Percentiles rank a stretch among this genome's conserved stretches.
Conservation (phyloP, 2,888 invertebrate genomes). For the Sturmia bella region DNA sequence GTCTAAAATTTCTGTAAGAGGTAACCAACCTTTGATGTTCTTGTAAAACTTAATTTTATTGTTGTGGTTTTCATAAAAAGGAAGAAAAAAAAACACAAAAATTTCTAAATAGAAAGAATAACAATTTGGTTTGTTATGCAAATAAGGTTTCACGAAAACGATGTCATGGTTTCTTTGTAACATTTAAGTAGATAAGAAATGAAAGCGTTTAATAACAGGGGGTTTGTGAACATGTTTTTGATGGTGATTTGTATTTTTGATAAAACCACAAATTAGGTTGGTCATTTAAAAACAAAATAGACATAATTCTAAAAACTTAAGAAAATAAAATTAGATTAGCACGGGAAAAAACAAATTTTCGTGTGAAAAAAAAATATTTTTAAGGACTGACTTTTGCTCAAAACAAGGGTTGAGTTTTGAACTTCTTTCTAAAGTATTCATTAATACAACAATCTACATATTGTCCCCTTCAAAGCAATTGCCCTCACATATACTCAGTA, state of each 20-base stretch:
- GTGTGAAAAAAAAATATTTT: too few species aligned
- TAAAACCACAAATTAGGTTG: slow-evolving; percentile 43
- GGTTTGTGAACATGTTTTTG: slow-evolving; percentile 9
- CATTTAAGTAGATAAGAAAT: slow-evolving; percentile 50
- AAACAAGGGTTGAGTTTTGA: too few species aligned
- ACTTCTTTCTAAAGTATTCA: too few species aligned
- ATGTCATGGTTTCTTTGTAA: slow-evolving; percentile 49
- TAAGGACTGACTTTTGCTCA: too few species aligned
- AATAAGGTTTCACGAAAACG: slow-evolving; percentile 65
- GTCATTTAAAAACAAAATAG: slow-evolving; percentile 2
- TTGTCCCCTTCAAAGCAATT: too few species aligned
- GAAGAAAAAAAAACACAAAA: slow-evolving; percentile 23
- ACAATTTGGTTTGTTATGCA: slow-evolving; percentile 66
- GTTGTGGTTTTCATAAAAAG: slow-evolving; percentile 57
- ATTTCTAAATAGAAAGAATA: slow-evolving; percentile 29
- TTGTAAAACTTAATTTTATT: slow-evolving; percentile 28
- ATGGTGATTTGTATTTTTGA: slow-evolving; percentile 28
- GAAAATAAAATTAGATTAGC: too few species aligned
- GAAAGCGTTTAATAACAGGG: slow-evolving; percentile 24
- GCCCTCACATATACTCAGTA: too few species aligned
- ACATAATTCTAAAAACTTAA: background rate
- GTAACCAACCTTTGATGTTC: slow-evolving; percentile 68
- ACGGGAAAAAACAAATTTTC: too few species aligned
- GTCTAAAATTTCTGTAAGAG: slow-evolving; percentile 23
- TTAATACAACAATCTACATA: too few species aligned